Evolutionary conservation across 2,113 vertebrate genomes (phyloP), one percentile per base, ranked within the genome.

Genomic region (Speoplatyrhinus poulsoni): DNA sequence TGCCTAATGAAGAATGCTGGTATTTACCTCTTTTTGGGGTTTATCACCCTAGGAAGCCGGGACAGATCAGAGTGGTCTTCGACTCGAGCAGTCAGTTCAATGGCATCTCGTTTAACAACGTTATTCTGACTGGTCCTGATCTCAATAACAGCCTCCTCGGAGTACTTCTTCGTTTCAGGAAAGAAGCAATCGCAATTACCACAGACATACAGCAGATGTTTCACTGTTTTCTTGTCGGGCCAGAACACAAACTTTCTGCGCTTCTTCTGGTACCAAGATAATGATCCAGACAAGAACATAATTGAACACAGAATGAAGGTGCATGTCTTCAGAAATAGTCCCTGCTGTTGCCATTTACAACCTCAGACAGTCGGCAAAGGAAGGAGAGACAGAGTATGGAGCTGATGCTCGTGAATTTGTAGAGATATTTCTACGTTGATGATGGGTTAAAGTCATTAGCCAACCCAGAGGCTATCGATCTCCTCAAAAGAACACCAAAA

Each of bases 1-100:
- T 26, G 26, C 41, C n/a, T 70, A 3, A 59, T 5, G 57, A 70
- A n/a, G 57, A 70, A 61, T 62, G 46, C 26, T 70, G 72, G 41
- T 73, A 69, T 36, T 16, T 57, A 10, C 71, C 65, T 26, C 1
- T 17, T 3, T 57, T 57, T 57, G 6, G 13, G 15, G 65, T 62
- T 6, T 75, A 41, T 16, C 47, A 62, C 36, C 72, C 65, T n/a
- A 58, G 13, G 5, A 70, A 69, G 12, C 56, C 57, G 1, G 36
- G 15, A 12, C 36, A 69, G n/a, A 75, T 17, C 17, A n/a, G 36
- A 26, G 60, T 47, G 19, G 19, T 19, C 19, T 60, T 68, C 9
- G 41, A 70, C 8, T 70, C 68, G 10, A 70, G 68, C 16, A 49
- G 49, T 6, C 26, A 61, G 12, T 13, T 54, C 9, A 13, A 70